These are phyloP conservation scores for Zaprionus lineosus DNA, from an alignment of 2,888 invertebrate species.

Conservation along the genomic window DNA sequence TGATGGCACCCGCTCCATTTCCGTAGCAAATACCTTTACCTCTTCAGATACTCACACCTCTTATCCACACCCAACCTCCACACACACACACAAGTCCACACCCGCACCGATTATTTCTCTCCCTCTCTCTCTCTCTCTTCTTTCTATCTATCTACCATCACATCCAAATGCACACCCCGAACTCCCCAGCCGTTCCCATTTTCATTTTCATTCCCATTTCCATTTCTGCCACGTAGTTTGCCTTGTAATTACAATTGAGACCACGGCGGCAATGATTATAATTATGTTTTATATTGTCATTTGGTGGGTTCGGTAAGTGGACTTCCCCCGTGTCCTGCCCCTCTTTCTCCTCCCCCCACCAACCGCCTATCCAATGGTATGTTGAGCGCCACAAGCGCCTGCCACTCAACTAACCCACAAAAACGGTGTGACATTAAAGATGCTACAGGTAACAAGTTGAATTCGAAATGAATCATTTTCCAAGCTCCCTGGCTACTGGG, in stretches of 20 bases:
- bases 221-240: conserved; percentile 53
- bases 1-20: conserved; percentile 32
- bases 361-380: not conserved
- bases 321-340: too few species aligned
- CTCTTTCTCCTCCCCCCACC: not conserved
- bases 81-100: too few species aligned
- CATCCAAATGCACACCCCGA: too few species aligned
- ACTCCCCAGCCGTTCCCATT: too few species aligned
- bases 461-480: conserved; percentile 72
- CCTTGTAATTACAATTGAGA: conserved; percentile 73
- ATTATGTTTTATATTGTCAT: conserved; percentile 74
- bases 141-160: conserved; percentile 7
- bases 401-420: not conserved
- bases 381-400: not conserved
- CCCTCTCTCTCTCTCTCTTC: too few species aligned
- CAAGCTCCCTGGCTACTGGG: conserved; percentile 42
- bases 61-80: not conserved
- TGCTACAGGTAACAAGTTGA: conserved; percentile 66
- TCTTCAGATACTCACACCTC: not conserved
- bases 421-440: conserved; percentile 53
- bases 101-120: too few species aligned
- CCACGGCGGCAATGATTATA: conserved; percentile 74
- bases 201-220: conserved; percentile 4
- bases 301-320: conserved; percentile 33
- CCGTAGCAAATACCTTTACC: not conserved